Percentiles rank a stretch among this genome's conserved stretches.
Evolutionary conservation across 1,140 invertebrate species (phyloP).

Genomic region (Zaprionus kolodkinae): DNA sequence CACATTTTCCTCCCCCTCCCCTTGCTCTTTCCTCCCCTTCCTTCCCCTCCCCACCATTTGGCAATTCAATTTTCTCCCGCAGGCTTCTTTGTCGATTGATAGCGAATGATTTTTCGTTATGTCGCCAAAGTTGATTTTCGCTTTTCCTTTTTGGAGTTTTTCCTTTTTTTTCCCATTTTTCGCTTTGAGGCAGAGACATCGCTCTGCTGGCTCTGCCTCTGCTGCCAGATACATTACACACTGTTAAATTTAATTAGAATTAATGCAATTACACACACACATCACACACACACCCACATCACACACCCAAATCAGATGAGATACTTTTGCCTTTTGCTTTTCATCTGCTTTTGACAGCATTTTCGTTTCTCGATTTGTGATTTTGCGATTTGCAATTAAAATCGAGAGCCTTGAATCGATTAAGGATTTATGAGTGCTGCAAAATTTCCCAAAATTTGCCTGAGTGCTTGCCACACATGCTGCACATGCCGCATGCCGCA

Average conservation of each 20-base stretch:
- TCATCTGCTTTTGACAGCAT: constrained; percentile 37
- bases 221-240: constrained; percentile 46
- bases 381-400: constrained; percentile 49
- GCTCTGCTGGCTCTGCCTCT: neutral
- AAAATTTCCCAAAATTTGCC: neutral
- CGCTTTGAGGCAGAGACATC: constrained; percentile 9
- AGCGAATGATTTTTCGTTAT: constrained; percentile 75
- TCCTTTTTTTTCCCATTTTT: constrained; percentile 18
- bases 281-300: neutral
- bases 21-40: neutral
- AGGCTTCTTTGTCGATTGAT: constrained; percentile 54
- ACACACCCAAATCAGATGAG: neutral
- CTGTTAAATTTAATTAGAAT: constrained; percentile 62
- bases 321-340: constrained; percentile 20
- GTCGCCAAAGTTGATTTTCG: constrained; percentile 64
- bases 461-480: neutral
- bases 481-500: neutral
- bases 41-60: neutral
- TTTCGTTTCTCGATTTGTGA: constrained; percentile 29
- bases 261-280: constrained; percentile 37
- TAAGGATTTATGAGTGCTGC: constrained; percentile 10
- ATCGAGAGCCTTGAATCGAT: constrained; percentile 15
- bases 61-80: constrained; percentile 16
- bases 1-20: neutral
- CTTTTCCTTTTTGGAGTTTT: neutral